phyloP scores from a whole-genome alignment of 2,113 vertebrate genomes.

The Cervus canadensis region DNA sequence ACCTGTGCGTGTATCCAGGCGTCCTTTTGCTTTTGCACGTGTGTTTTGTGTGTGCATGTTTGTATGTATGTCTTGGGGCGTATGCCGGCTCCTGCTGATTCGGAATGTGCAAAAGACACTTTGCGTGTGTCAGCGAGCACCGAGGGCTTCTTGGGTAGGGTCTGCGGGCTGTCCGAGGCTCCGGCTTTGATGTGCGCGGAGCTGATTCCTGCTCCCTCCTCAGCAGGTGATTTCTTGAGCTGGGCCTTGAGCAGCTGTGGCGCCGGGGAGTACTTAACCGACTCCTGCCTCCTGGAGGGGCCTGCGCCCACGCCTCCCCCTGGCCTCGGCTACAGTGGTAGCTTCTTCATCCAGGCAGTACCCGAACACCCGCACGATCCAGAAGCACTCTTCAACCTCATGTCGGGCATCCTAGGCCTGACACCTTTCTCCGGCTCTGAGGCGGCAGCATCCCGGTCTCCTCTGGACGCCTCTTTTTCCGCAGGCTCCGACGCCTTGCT shows the following conservation, averaged over 20 bases:
- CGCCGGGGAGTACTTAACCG: slow-evolving; percentile 78
- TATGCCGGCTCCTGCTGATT: background rate
- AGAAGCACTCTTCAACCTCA: slow-evolving; percentile 96
- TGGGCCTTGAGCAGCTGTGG: slow-evolving; percentile 85
- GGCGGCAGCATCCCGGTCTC: slow-evolving; percentile 79
- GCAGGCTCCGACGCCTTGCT: slow-evolving; percentile 79
- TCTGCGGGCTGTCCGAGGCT: background rate
- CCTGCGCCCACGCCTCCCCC: slow-evolving; percentile 86
- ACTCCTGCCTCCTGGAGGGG: slow-evolving; percentile 88
- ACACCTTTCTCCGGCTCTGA: slow-evolving; percentile 90
- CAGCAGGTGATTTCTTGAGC: slow-evolving; percentile 87
- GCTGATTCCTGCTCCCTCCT: slow-evolving; percentile 54
- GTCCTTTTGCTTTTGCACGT: slow-evolving; percentile 49
- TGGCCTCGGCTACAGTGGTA: slow-evolving; percentile 94
- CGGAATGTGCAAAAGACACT: background rate
- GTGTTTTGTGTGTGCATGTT: slow-evolving; percentile 62
- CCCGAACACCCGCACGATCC: slow-evolving; percentile 94
- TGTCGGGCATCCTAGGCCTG: slow-evolving; percentile 96
- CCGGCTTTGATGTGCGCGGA: background rate
- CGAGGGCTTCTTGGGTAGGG: background rate
- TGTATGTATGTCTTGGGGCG: background rate
- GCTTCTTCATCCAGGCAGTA: slow-evolving; percentile 95
- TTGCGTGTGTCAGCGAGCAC: background rate
- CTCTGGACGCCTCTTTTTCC: slow-evolving; percentile 80
- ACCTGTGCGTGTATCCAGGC: background rate